Base-by-base conservation (phyloP, 1,140 invertebrate species). In the Drosophila auraria region DNA sequence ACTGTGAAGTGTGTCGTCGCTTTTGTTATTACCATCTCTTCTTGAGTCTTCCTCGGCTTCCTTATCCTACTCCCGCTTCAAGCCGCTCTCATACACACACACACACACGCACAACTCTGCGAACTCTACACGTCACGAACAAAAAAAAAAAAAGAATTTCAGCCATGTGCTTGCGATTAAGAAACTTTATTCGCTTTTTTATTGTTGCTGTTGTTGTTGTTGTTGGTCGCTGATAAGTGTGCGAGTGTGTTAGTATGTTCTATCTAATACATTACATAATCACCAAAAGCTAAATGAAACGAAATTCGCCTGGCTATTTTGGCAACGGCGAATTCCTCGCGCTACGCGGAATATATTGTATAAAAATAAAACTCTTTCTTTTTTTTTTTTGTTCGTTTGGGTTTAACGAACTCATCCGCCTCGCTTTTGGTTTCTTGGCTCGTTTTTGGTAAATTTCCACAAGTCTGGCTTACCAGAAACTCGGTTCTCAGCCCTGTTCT, bases 161-260 rank as follows among this genome's bases (percentile, higher is more conserved):
- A 78, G 64, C 73, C 82, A 84, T 84, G 82, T 84, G 82, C 82
- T 84, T 84, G 82, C 69, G 83, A 84, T 78, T 84, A 84, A 84
- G 62, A 83, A 64, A 73, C 56, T 71, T 78, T 56, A 62, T 69
- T 71, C 50, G 23, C 50, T 58, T 57, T 49, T 62, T 53, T 50
- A 51, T 61, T 64, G 36, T 53, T 77, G 60, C 54, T 40, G 54
- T 57, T 57, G 36, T 56, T 15, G 40, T 65, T 58, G 68, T 78
- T 79, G 59, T 63, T 74, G 49, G 60, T 58, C 44, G 36, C 49
- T 79, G 60, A 79, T 83, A 80, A 76, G 81, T 70, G 38, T 68
- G 62, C 54, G 38, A 23, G 47, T 42, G 53, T 59, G 20, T 61
- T 42, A 6, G 38, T 45, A 27, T 25, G 25, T 60, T 63, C 49